Conservation (phyloP, 2,888 invertebrate species). For the Cistogaster globosa region DNA sequence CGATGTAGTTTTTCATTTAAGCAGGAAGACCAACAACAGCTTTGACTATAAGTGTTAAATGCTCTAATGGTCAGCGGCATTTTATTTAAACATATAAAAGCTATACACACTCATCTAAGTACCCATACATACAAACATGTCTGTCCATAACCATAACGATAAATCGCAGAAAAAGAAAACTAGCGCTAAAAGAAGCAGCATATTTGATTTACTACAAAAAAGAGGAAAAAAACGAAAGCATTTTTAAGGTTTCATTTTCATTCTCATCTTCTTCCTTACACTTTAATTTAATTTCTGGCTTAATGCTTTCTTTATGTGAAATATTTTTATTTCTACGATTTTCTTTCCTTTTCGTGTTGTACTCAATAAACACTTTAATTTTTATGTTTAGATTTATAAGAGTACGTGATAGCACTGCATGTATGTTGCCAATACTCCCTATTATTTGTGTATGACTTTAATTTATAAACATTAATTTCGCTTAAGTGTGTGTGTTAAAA, state of each 20-base stretch:
- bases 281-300: constrained; percentile 50
- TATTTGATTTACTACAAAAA: no score
- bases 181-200: constrained; percentile 17
- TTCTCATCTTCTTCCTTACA: neutral
- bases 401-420: no score
- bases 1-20: constrained; percentile 50
- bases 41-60: constrained; percentile 33
- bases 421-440: no score
- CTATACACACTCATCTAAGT: neutral
- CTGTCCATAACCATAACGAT: neutral
- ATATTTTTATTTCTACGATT: neutral
- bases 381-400: no score
- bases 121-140: neutral
- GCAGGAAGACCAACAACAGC: constrained; percentile 20
- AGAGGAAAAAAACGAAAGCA: constrained; percentile 24
- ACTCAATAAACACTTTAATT: neutral
- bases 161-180: constrained; percentile 5
- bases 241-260: constrained; percentile 44
- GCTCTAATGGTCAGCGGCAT: constrained; percentile 35
- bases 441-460: no score
- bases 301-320: constrained; percentile 33
- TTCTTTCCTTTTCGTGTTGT: neutral
- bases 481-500: no score
- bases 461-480: no score
- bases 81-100: neutral